These are phyloP conservation scores for Acanthoscelides obtectus DNA, from an alignment of 2,888 invertebrate genomes.

Conservation along the genomic window DNA sequence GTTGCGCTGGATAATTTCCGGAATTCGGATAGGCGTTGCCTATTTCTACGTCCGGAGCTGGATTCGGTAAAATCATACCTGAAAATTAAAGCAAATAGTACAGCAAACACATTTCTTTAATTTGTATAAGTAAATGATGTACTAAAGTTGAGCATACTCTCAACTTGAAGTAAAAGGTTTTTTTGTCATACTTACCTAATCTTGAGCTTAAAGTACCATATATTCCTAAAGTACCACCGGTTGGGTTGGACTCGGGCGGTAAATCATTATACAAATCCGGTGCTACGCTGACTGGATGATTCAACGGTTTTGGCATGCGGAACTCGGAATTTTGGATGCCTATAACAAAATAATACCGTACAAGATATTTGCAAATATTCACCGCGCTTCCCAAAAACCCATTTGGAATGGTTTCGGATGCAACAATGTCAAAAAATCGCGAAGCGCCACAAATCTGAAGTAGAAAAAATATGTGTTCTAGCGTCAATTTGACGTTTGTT, in stretches of 20 bases:
- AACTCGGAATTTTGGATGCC: constrained; percentile 31
- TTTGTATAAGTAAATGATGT: no score
- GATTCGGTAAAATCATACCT: constrained; percentile 85
- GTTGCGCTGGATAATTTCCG: constrained; percentile 40
- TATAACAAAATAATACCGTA: not conserved
- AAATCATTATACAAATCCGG: constrained; percentile 77
- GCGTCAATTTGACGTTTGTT: no score
- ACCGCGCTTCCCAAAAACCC: no score
- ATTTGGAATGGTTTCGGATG: no score
- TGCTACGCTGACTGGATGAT: constrained; percentile 42
- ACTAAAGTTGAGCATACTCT: no score
- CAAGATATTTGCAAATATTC: no score
- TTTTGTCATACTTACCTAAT: constrained; percentile 56
- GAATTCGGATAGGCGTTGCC: constrained; percentile 46
- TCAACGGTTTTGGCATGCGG: constrained; percentile 58
- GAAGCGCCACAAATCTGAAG: no score
- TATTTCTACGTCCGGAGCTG: constrained; percentile 95
- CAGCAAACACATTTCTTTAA: no score
- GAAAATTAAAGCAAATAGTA: no score
- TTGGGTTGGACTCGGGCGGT: constrained; percentile 60
- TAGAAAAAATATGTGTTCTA: no score
- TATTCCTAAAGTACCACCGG: constrained; percentile 34
- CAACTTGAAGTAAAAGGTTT: no score
- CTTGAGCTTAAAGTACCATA: constrained; percentile 59
- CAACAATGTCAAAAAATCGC: no score